Conservation (phyloP, 2,113 vertebrate genomes). For the Alectura lathami region DNA sequence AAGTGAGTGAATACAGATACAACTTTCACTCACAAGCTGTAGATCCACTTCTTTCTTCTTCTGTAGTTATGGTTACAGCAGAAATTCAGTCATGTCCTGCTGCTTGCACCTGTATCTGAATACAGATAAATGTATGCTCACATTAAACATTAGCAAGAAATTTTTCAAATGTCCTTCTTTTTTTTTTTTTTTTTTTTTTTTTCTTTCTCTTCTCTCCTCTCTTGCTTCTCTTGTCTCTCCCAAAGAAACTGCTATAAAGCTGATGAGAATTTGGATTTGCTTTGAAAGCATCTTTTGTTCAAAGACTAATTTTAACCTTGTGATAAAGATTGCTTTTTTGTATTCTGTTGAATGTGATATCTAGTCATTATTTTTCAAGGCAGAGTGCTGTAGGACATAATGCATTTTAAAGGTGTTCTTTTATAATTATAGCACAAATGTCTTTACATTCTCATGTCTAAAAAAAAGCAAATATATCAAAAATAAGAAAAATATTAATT, state of each 20-base stretch:
- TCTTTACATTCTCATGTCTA: conserved; percentile 39
- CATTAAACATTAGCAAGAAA: conserved; percentile 27
- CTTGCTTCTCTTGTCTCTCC: background rate
- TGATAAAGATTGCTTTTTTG: conserved; percentile 76
- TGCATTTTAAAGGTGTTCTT: conserved; percentile 66
- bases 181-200: conserved; percentile 52
- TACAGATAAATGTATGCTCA: conserved; percentile 21
- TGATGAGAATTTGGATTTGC: conserved; percentile 70
- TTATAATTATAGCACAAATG: conserved; percentile 65
- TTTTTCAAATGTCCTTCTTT: conserved; percentile 73
- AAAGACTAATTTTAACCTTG: conserved; percentile 79
- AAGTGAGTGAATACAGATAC: background rate
- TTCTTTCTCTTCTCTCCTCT: background rate
- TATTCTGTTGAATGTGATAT: conserved; percentile 73
- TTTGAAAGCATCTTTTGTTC: conserved; percentile 78
- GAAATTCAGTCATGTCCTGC: conserved; percentile 26
- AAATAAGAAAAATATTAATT: conserved; percentile 4
- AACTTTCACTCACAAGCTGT: background rate
- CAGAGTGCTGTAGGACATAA: conserved; percentile 70
- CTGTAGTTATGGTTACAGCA: background rate
- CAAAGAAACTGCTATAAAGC: conserved; percentile 62
- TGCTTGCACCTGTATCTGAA: conserved; percentile 29
- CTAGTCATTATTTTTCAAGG: conserved; percentile 80
- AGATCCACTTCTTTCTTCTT: background rate
- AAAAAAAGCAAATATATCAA: conserved; percentile 32